Percentiles rank a stretch among this genome's conserved stretches.
Evolutionary conservation across 2,888 invertebrate species (phyloP).

Genomic region (Acleris sparsana): DNA sequence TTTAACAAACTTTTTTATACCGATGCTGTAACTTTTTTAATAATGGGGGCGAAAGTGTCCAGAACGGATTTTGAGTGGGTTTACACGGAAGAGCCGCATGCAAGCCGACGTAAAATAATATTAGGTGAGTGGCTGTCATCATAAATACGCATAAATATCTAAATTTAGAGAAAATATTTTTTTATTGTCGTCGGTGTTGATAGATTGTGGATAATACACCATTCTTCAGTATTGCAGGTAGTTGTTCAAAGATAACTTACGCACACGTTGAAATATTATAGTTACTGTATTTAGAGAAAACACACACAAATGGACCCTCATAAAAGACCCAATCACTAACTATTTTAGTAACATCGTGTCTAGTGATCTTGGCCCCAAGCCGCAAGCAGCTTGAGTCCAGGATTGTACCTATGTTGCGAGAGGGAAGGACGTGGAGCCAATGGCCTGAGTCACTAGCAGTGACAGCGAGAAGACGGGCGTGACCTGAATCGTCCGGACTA

Average conservation of each 20-base stretch:
- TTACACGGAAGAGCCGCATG: constrained; percentile 98
- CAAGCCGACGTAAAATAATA: constrained; percentile 95
- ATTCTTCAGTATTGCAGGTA: no score
- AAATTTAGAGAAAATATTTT: not conserved
- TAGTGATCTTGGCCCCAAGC: no score
- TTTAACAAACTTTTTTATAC: not conserved
- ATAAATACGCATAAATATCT: constrained; percentile 23
- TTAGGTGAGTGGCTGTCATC: constrained; percentile 85
- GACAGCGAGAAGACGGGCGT: no score
- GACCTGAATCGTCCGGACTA: no score
- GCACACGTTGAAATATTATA: not conserved
- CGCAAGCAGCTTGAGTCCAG: no score
- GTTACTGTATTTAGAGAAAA: no score
- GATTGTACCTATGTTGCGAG: no score
- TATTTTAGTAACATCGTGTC: no score
- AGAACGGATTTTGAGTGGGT: constrained; percentile 98
- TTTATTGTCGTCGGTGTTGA: not conserved
- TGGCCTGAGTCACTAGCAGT: no score
- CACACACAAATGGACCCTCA: no score
- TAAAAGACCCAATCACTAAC: no score
- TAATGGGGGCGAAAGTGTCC: constrained; percentile 97
- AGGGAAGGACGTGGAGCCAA: no score
- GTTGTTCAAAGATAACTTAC: not conserved
- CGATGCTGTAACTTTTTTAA: constrained; percentile 40
- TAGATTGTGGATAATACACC: not conserved